These are phyloP conservation scores for Xiphorhynchus erythropygius DNA, from an alignment of 2,797 vertebrate species.

Conservation along the genomic window DNA sequence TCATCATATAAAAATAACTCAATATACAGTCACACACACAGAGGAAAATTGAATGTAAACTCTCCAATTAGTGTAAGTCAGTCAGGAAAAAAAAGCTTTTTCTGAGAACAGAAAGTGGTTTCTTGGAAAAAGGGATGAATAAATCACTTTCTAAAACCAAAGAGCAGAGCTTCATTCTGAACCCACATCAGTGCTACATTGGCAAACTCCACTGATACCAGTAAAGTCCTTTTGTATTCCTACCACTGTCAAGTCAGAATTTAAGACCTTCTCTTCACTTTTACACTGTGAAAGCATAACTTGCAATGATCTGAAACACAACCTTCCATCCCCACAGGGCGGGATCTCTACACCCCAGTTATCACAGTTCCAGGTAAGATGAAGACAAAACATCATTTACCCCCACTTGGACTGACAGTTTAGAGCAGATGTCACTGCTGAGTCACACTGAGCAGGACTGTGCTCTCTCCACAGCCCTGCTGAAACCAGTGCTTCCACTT, in stretches of 20 bases:
- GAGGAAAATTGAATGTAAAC: neutral
- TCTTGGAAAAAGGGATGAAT: neutral
- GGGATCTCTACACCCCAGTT: neutral
- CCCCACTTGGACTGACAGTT: neutral
- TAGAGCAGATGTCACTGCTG: neutral
- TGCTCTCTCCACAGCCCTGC: neutral
- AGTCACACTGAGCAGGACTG: neutral
- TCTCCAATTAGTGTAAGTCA: neutral
- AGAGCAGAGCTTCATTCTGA: neutral
- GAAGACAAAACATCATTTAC: neutral
- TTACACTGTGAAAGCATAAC: neutral
- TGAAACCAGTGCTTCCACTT: neutral
- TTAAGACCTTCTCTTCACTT: neutral
- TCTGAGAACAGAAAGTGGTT: neutral
- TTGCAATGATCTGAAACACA: neutral
- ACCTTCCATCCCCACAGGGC: neutral
- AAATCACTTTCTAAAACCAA: neutral
- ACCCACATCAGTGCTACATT: fast-evolving
- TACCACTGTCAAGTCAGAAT: neutral
- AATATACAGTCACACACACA: neutral
- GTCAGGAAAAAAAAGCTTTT: neutral
- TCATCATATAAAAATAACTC: slow-evolving; percentile 32
- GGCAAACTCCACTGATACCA: neutral
- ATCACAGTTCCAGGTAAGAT: neutral
- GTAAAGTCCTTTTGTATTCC: neutral